Evolutionary conservation across 2,113 vertebrate genomes (phyloP), one percentile per base, ranked within the genome.

Genomic region (Eolophus roseicapilla): DNA sequence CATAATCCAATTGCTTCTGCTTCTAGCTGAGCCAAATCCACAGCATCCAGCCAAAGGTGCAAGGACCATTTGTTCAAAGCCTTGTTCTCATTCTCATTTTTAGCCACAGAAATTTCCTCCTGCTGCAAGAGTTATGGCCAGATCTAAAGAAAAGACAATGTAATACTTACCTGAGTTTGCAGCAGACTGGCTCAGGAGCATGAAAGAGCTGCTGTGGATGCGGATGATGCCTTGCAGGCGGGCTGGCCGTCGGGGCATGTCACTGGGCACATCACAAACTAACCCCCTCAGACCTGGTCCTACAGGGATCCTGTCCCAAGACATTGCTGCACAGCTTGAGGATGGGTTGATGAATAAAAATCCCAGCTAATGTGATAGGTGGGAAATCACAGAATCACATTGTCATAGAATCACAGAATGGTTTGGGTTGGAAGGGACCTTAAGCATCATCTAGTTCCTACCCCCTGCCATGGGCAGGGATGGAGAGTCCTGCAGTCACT

Each of bases 191-290:
- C 28, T 65, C 21, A 41, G 47, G 63, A 85, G 23, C 6, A 5
- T 17, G 35, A 39, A 55, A 55, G 53, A 20, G 31, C 46, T 89
- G 67, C 17, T 0, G 2, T 37, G 31, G 23, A 17, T 16, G 41
- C 31, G 55, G 74, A 33, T 55, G 28, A 65, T 12, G n/a, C 59
- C 73, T 67, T 24, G 65, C 7, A 8, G 57, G 71, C 7, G 17
- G 79, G 44, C 59, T 60, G 46, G 27, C 13, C 71, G 29, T 13
- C 1, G 1, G 35, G 33, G 47, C 11, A 14, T 47, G 55, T 19
- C 4, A 1, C 41, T 19, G 46, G 46, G 19, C 11, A 9, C 4
- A 1, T 29, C 0, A 1, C 27, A 44, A 17, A 50, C 19, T 9
- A 57, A 17, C 35, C 55, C 2, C 1, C 29, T 50, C 39, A 7